phyloP scores from a whole-genome alignment of 2,888 invertebrate genomes.

The Cantharis lateralis region DNA sequence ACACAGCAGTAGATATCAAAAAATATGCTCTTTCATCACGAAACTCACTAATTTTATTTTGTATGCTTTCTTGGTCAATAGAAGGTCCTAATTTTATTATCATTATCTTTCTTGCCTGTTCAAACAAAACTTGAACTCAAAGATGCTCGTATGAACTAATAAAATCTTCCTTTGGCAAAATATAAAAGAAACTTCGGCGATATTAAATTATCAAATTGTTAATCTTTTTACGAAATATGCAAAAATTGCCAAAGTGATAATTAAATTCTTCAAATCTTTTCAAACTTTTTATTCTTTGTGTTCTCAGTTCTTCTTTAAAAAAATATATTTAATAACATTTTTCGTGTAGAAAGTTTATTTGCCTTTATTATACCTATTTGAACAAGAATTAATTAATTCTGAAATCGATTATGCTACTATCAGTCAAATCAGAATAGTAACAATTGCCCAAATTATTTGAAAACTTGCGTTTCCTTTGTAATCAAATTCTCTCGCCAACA shows the following conservation, averaged over 20 bases:
- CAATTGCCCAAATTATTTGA: background rate
- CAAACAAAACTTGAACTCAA: background rate
- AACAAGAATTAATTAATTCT: background rate
- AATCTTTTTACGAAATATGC: background rate
- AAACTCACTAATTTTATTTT: conserved; percentile 14
- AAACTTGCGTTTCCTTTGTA: background rate
- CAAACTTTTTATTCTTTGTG: background rate
- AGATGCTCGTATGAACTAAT: background rate
- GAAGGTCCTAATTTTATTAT: conserved; percentile 13
- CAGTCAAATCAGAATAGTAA: background rate
- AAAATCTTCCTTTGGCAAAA: background rate
- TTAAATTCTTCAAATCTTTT: background rate
- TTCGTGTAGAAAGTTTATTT: background rate
- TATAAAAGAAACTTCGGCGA: background rate
- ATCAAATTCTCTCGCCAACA: background rate
- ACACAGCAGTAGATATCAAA: background rate
- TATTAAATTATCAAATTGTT: background rate
- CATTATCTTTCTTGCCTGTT: conserved; percentile 3
- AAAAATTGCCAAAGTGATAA: background rate
- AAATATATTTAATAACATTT: background rate
- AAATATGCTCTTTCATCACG: background rate
- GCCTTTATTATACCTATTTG: background rate
- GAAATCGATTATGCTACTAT: background rate
- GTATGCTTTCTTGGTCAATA: conserved; percentile 7
- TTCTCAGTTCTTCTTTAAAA: background rate